Base-by-base conservation (phyloP, 2,888 invertebrate genomes). In the Saturnia japonica region DNA sequence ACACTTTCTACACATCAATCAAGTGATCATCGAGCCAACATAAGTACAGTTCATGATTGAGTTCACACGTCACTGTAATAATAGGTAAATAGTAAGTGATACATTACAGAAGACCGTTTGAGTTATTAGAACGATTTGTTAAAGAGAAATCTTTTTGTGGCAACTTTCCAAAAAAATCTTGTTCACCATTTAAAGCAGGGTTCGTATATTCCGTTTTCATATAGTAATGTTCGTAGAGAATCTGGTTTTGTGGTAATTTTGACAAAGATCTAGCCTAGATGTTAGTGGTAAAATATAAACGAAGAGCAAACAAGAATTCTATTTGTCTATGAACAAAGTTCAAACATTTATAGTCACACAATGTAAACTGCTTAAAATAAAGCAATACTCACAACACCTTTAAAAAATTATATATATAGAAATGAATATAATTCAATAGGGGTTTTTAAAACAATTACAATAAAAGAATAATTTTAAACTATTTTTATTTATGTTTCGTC, bases 1-100 rank as follows among this genome's bases (percentile, higher is more conserved):
- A 28, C 82, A 87, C 92, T 93, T 93, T 93, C 92, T 90, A 91
- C 79, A 78, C 88, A 91, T 92, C 89, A 86, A 91, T 92, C 91
- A 90, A 78, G 76, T 78, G 84, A 79, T 85, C 80, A 79, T 80
- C 47, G 54, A 66, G 25, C 42, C 40, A 54, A 40, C n/a, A 64
- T 84, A 81, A 83, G 82, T 84, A 84, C 82, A 82, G 87, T 89
- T 86, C 85, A 86, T 82, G 87, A 83, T 82, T 87, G 84, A 86
- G 83, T 88, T 88, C 90, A 89, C 88, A 88, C 76, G 79, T 40
- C 84, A 82, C 78, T 78, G 75, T 85, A 85, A 85, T 87, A 86
- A 86, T 82, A n/a, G 81, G 77, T 78, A 78, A 80, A 75, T 78
- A 75, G 74, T 78, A 83, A 86, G 87, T 89, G 82, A 87, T 84